Evolutionary conservation across 2,797 vertebrate genomes (phyloP), one percentile per base, ranked within the genome.

Genomic region (Myripristis jacobus): DNA sequence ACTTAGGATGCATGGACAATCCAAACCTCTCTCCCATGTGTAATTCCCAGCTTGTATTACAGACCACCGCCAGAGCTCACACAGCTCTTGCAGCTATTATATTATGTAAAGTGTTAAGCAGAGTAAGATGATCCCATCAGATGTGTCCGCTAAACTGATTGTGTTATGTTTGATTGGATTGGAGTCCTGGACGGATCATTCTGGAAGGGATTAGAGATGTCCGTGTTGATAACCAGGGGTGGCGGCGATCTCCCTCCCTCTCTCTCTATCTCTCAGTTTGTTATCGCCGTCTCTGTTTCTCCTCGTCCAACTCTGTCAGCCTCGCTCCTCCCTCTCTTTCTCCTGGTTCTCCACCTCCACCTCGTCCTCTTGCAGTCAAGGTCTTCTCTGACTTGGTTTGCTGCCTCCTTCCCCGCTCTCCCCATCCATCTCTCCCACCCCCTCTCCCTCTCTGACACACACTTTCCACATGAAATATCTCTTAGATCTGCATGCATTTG

Each of bases 161-260:
- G 68, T 78, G 68, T 70, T 66, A 69, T 41, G 73, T 72, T 51
- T 79, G 77, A 83, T 80, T 81, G 83, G 76, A 80, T 68, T 72
- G 70, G 74, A 53, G 66, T 80, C 63, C 29, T 29, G 51, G 77
- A 72, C 15, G 59, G 50, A 73, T 84, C 62, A n/a, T 25, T 63
- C 58, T 46, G 65, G 64, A 46, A 31, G 19, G 60, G 74, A 87
- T 89, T 78, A 78, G 67, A 78, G 81, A 82, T 77, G 79, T 84
- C 67, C 19, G 69, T 56, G 60, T 47, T 56, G 81, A 86, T 84
- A 81, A 69, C 18, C 43, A 50, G 66, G 31, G 16, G 43, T 1
- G 64, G 65, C 41, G 36, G 36, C 54, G 66, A 63, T 61, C 60
- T 11, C 21, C 22, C 21, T 36, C 43, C 16, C 29, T 41, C 46